Evolutionary conservation across 2,113 vertebrate species (phyloP).

Genomic region (Nicator chloris): DNA sequence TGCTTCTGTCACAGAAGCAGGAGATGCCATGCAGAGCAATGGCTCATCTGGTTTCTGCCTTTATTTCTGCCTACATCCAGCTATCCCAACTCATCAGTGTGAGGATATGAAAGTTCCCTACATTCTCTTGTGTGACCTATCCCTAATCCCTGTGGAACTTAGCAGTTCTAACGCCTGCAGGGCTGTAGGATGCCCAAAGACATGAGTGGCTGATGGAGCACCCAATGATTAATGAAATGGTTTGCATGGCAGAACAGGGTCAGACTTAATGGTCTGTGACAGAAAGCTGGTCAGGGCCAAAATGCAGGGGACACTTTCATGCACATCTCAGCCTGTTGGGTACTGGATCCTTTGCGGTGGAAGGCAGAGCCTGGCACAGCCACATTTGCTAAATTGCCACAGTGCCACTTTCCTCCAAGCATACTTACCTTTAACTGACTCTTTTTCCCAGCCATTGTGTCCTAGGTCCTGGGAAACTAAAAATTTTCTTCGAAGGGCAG

Average conservation of each 20-base stretch:
- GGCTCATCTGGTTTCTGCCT: neutral
- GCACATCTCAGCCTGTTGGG: neutral
- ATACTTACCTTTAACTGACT: neutral
- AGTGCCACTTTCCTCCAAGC: neutral
- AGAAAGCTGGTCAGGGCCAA: neutral
- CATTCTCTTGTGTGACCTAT: neutral
- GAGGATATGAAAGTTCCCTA: neutral
- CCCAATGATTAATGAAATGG: neutral
- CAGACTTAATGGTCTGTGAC: neutral
- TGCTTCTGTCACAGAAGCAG: neutral
- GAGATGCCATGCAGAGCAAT: neutral
- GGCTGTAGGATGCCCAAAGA: neutral
- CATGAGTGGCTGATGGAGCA: neutral
- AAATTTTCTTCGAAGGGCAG: neutral
- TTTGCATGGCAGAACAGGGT: neutral
- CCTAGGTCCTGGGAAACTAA: neutral
- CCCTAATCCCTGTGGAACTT: neutral
- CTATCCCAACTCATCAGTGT: neutral
- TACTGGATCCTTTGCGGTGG: neutral
- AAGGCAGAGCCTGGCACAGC: neutral
- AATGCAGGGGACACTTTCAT: neutral
- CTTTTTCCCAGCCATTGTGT: neutral
- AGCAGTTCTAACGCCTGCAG: neutral
- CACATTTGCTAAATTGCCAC: neutral
- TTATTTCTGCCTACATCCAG: neutral